These are phyloP conservation scores for Xestia rhomboidea DNA, from an alignment of 2,888 invertebrate genomes.

Conservation along the genomic window DNA sequence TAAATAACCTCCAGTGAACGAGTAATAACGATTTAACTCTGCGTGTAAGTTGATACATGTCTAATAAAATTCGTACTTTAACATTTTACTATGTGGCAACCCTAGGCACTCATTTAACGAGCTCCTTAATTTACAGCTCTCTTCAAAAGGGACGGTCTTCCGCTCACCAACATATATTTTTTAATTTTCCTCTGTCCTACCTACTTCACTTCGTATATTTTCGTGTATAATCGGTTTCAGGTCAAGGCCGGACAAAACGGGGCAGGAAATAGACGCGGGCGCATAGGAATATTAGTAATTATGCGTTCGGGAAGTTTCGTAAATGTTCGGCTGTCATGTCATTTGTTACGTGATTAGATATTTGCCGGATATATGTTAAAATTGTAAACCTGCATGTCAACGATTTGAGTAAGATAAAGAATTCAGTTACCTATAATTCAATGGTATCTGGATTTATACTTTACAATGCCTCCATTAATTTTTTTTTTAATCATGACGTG, in stretches of 20 bases:
- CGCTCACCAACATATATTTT: slow-evolving; percentile 70
- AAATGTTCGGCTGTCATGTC: slow-evolving; percentile 54
- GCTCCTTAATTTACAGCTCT: slow-evolving; percentile 69
- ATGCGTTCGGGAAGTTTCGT: slow-evolving; percentile 58
- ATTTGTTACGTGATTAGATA: slow-evolving; percentile 31
- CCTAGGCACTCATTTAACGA: slow-evolving; percentile 67
- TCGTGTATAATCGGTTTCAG: slow-evolving; percentile 46
- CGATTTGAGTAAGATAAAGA: background rate
- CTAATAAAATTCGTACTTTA: slow-evolving; percentile 9
- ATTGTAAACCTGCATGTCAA: background rate
- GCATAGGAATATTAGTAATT: slow-evolving; percentile 47
- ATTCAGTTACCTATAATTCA: background rate
- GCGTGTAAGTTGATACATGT: slow-evolving; percentile 27
- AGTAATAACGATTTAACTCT: background rate
- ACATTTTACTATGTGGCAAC: slow-evolving; percentile 46
- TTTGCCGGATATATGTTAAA: slow-evolving; percentile 16
- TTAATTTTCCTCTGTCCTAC: slow-evolving; percentile 64
- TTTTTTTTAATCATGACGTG: background rate
- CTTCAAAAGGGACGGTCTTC: slow-evolving; percentile 70
- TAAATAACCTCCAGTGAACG: background rate
- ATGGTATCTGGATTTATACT: background rate
- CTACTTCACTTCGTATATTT: slow-evolving; percentile 46
- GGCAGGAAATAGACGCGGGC: slow-evolving; percentile 54
- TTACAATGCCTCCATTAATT: background rate
- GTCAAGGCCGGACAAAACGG: slow-evolving; percentile 59